These are phyloP conservation scores for Salticus scenicus DNA, from an alignment of 2,888 invertebrate genomes.

Conservation along the genomic window DNA sequence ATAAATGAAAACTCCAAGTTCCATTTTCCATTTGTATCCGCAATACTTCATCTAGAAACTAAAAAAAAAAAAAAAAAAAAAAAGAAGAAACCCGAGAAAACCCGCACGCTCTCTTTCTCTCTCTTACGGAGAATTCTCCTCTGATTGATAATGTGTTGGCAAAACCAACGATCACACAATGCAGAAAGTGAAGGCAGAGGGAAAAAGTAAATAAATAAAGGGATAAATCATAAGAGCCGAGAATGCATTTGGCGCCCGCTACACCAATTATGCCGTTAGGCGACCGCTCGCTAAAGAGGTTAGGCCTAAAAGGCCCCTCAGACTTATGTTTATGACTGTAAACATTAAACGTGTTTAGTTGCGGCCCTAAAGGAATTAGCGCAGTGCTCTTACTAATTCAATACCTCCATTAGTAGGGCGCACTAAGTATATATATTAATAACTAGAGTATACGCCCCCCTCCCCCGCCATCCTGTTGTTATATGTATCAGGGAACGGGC, in stretches of 20 bases:
- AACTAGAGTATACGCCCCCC: slow-evolving; percentile 26
- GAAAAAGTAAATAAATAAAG: background rate
- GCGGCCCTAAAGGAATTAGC: slow-evolving; percentile 69
- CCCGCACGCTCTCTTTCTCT: background rate
- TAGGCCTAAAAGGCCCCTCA: slow-evolving; percentile 67
- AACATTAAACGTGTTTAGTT: slow-evolving; percentile 70
- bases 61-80: slow-evolving; percentile 6
- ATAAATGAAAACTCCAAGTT: slow-evolving; percentile 63
- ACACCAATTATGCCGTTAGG: slow-evolving; percentile 67
- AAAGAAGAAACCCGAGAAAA: background rate
- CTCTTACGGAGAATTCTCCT: background rate
- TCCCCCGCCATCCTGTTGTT: slow-evolving; percentile 6
- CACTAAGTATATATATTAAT: slow-evolving; percentile 68
- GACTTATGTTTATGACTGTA: slow-evolving; percentile 71
- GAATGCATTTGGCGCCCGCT: slow-evolving; percentile 52
- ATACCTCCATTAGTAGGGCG: slow-evolving; percentile 66
- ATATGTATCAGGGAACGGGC: slow-evolving; percentile 29
- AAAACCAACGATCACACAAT: slow-evolving; percentile 54
- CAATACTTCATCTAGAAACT: slow-evolving; percentile 18
- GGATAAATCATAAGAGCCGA: slow-evolving; percentile 56
- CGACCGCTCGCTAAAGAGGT: slow-evolving; percentile 68
- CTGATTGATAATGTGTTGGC: slow-evolving; percentile 70
- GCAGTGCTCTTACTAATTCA: slow-evolving; percentile 64
- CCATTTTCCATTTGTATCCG: slow-evolving; percentile 63
- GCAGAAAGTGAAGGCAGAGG: slow-evolving; percentile 19